A percentile compares a stretch with the other conserved stretches of the same genome.
Conservation (phyloP, 2,113 vertebrate genomes). For the Emydura subglobosa region DNA sequence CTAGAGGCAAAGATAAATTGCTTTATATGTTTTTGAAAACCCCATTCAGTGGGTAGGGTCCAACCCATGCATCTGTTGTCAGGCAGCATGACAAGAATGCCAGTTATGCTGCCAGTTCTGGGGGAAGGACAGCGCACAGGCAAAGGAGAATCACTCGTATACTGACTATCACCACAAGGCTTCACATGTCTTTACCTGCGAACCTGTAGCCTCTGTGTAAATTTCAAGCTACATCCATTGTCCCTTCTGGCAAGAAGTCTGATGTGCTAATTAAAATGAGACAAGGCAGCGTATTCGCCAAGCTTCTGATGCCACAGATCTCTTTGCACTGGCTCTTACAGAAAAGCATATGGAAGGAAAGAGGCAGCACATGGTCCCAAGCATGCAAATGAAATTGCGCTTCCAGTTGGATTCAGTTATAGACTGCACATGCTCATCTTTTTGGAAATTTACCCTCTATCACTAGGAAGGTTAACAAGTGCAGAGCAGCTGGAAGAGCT, state of each 20-base stretch:
- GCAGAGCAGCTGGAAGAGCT: slow-evolving; percentile 18
- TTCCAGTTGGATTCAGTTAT: background rate
- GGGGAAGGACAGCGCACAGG: background rate
- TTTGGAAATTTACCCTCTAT: background rate
- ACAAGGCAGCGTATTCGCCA: background rate
- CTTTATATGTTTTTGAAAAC: background rate
- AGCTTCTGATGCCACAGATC: background rate
- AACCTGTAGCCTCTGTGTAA: background rate
- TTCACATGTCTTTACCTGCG: background rate
- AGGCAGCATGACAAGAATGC: slow-evolving; percentile 5
- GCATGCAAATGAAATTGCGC: background rate
- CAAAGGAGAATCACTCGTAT: background rate
- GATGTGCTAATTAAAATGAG: slow-evolving; percentile 12
- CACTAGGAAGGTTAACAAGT: slow-evolving; percentile 24
- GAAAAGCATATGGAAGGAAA: background rate
- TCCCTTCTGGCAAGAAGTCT: background rate
- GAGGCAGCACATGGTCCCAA: background rate
- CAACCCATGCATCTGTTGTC: background rate
- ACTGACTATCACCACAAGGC: background rate
- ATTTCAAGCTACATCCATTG: background rate
- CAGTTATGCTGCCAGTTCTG: background rate
- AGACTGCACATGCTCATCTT: background rate
- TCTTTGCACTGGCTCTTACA: background rate
- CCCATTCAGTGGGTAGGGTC: background rate
- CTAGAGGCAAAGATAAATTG: background rate